Percentiles rank a stretch among this genome's conserved stretches.
phyloP scores from a whole-genome alignment of 1,140 invertebrate species.

The Euura saliciscinereae region DNA sequence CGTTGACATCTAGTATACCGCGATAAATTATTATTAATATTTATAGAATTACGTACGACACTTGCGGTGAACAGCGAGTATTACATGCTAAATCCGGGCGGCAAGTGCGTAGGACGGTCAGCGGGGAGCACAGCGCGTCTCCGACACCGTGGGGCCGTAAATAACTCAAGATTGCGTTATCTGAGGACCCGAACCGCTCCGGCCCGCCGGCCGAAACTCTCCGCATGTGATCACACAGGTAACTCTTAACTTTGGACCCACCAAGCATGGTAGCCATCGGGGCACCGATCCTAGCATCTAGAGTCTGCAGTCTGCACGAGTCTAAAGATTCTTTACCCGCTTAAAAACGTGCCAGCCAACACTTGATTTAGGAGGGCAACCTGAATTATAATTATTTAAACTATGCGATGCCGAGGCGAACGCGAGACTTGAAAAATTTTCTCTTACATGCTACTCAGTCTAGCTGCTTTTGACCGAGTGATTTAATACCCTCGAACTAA shows the following conservation, averaged over 20 bases:
- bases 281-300: too few relatives aligned
- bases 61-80: slow-evolving; percentile 16
- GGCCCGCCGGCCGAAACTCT: slow-evolving; percentile 26
- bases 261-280: background rate
- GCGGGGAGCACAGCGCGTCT: slow-evolving; percentile 23
- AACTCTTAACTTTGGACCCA: slow-evolving; percentile 13
- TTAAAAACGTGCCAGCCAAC: background rate
- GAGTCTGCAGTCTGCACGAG: background rate
- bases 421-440: too few relatives aligned
- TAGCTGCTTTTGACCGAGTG: too few relatives aligned
- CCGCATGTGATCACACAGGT: slow-evolving; percentile 23
- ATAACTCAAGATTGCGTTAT: slow-evolving; percentile 43
- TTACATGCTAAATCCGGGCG: slow-evolving; percentile 33
- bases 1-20: background rate
- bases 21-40: slow-evolving; percentile 40
- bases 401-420: background rate
- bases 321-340: background rate
- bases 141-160: slow-evolving; percentile 32
- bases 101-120: slow-evolving; percentile 22
- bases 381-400: slow-evolving; percentile 2
- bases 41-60: slow-evolving; percentile 35
- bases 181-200: slow-evolving; percentile 14
- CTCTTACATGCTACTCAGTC: too few relatives aligned
- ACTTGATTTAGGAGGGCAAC: background rate
- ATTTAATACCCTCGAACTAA: too few relatives aligned